Evolutionary conservation across 2,113 vertebrate genomes (phyloP), one percentile per base, ranked within the genome.

Genomic region (Sminthopsis crassicaudata): DNA sequence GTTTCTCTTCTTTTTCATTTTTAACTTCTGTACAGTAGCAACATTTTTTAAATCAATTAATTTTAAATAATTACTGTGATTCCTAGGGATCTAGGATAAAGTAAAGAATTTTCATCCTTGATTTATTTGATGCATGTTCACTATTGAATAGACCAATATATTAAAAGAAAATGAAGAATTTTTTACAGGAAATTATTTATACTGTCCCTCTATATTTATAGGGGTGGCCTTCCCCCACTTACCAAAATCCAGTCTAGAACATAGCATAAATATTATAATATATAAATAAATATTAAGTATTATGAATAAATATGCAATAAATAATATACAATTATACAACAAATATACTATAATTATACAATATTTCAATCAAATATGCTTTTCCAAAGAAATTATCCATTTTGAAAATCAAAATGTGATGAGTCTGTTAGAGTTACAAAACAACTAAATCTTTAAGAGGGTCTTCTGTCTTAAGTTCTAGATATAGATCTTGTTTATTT

Each of bases 51-150:
- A 54, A 94, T 67, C 24, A 55, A 92, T 90, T 95, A 96, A 92
- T 94, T 92, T 94, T 9, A 46, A n/a, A 93, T 92, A 67, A 91
- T 91, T 97, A 96, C 91, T 54, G 48, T 48, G 94, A 97, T 90
- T 96, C 92, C 94, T 95, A 55, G 88, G 6, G 42, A 84, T 42
- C 67, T 94, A 92, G 93, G 53, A 95, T 36, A 88, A 94, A 67
- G 60, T 94, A 26, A 96, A 57, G 67, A 48, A 3, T 89, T 92
- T 97, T 96, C 67, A 94, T 2, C 5, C 54, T 92, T 92, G 90
- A 12, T n/a, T 94, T 51, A 51, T 51, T 97, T 95, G 92, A 94
- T 42, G 90, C 90, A 94, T 92, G 95, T 26, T 11, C 16, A 67
- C n/a, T 1, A 0, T 94, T 93, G 91, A 95, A 93, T 5, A 84